Conservation (phyloP, 2,888 invertebrate species). For the Oligia latruncula region DNA sequence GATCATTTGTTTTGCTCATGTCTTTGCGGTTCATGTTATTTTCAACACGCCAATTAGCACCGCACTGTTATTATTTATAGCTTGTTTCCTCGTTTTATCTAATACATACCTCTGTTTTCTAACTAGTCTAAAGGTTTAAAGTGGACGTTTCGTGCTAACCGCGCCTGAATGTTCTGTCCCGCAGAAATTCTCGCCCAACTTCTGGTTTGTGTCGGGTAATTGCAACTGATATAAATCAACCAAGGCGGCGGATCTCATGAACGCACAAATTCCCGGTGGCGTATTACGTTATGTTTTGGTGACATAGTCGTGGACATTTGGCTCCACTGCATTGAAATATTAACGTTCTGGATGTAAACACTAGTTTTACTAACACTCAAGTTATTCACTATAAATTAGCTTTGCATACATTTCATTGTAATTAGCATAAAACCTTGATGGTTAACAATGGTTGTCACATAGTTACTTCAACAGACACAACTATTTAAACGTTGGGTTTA, state of each 20-base stretch:
- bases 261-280: slow-evolving; percentile 47
- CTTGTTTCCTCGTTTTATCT: slow-evolving; percentile 72
- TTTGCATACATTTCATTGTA: slow-evolving; percentile 36
- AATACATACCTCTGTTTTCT: slow-evolving; percentile 19
- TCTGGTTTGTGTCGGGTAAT: slow-evolving; percentile 71
- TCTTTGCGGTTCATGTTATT: slow-evolving; percentile 49
- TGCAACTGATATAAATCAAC: slow-evolving; percentile 69
- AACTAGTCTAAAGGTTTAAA: slow-evolving; percentile 22
- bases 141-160: slow-evolving; percentile 59
- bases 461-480: slow-evolving; percentile 21
- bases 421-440: slow-evolving; percentile 57
- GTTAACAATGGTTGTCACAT: slow-evolving; percentile 40
- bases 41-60: slow-evolving; percentile 53
- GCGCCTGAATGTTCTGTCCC: slow-evolving; percentile 38
- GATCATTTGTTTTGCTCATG: slow-evolving; percentile 54
- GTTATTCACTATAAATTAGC: slow-evolving; percentile 24
- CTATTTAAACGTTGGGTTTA: slow-evolving; percentile 42
- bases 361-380: slow-evolving; percentile 20
- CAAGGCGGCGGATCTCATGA: slow-evolving; percentile 62
- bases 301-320: slow-evolving; percentile 46
- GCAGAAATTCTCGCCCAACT: slow-evolving; percentile 36
- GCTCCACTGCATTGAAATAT: slow-evolving; percentile 43
- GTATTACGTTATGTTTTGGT: slow-evolving; percentile 55
- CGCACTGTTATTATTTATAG: slow-evolving; percentile 49
- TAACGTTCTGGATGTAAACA: slow-evolving; percentile 31